phyloP scores from a whole-genome alignment of 2,888 invertebrate genomes.

The Pseudococcus longispinus region DNA sequence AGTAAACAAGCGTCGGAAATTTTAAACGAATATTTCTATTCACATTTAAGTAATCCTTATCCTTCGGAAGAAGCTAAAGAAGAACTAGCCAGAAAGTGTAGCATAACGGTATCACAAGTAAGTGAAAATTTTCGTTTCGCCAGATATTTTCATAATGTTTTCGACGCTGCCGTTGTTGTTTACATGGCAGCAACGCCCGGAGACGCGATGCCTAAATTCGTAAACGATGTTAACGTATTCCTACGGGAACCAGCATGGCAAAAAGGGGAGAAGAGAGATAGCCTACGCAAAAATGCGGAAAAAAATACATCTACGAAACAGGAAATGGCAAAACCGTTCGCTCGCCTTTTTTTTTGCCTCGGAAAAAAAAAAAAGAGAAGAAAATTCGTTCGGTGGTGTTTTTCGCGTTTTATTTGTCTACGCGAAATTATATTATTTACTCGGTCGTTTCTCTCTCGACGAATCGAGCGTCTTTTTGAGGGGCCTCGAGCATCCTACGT shows the following conservation, averaged over 20 bases:
- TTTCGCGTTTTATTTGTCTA: slow-evolving; percentile 15
- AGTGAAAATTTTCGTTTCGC: slow-evolving; percentile 59
- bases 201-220: slow-evolving; percentile 12
- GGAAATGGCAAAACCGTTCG: not conserved
- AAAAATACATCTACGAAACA: not conserved
- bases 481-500: not conserved
- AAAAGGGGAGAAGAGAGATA: not conserved
- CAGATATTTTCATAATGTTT: slow-evolving; percentile 44
- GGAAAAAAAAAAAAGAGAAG: not conserved
- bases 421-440: slow-evolving; percentile 22
- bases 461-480: not conserved
- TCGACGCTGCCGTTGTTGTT: not conserved
- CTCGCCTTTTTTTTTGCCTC: not conserved
- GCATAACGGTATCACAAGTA: slow-evolving; percentile 96
- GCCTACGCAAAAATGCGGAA: not conserved
- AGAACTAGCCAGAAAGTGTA: slow-evolving; percentile 98
- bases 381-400: not conserved
- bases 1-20: slow-evolving; percentile 99
- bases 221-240: slow-evolving; percentile 37
- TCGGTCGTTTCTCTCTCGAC: not conserved
- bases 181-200: not conserved
- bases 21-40: slow-evolving; percentile 99
- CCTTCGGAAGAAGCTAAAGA: slow-evolving; percentile 99
- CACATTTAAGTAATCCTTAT: slow-evolving; percentile 99
- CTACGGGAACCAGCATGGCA: not conserved